phyloP scores from a whole-genome alignment of 2,888 invertebrate genomes.

The Acanthopleura granulata region DNA sequence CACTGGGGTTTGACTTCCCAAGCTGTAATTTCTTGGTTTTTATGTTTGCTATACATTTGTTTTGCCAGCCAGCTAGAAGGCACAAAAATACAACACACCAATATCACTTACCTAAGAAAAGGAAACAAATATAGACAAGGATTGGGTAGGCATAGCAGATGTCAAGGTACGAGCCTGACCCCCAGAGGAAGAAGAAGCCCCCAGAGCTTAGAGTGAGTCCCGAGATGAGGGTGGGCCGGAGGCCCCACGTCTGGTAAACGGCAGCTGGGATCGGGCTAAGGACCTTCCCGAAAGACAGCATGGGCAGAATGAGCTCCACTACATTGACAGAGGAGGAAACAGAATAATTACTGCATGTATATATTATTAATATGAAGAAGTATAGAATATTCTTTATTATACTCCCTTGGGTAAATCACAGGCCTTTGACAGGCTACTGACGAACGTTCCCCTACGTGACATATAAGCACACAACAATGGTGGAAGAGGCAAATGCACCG shows the following conservation, averaged over 20 bases:
- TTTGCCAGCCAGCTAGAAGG: no score
- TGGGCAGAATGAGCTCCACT: constrained; percentile 1
- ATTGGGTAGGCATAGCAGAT: neutral
- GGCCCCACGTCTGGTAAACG: neutral
- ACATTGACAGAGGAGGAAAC: neutral
- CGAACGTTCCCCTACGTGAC: no score
- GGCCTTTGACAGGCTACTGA: no score
- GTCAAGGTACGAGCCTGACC: neutral
- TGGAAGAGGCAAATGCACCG: no score
- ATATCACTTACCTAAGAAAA: neutral
- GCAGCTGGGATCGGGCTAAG: neutral
- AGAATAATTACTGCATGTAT: no score
- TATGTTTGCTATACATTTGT: no score
- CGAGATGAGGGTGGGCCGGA: neutral
- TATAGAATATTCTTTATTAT: no score
- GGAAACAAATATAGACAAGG: neutral
- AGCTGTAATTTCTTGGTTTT: no score
- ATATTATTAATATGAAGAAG: no score
- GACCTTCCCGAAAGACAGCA: neutral
- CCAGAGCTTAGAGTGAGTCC: neutral
- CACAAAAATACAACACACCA: neutral
- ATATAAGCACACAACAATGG: no score
- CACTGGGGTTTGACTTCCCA: no score
- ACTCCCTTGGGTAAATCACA: no score
- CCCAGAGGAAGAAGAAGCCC: neutral